A percentile compares a stretch with the other conserved stretches of the same genome.
Conservation (phyloP, 2,113 vertebrate species). For the human (Homo sapiens) region DNA sequence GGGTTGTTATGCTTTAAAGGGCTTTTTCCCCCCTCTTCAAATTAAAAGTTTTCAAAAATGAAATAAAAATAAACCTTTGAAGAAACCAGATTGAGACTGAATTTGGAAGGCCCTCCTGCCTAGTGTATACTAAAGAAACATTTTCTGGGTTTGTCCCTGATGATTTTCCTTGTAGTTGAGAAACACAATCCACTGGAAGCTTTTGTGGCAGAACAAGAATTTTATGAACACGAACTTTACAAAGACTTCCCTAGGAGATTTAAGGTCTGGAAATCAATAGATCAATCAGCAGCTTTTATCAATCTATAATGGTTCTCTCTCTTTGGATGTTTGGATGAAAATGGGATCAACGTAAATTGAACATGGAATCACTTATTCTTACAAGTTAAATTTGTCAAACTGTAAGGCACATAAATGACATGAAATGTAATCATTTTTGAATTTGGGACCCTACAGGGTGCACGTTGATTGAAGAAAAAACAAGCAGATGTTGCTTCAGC, state of each 20-base stretch:
- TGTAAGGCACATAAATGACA: slow-evolving; percentile 84
- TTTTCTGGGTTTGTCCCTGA: slow-evolving; percentile 77
- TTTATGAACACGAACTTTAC: slow-evolving; percentile 80
- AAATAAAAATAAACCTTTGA: slow-evolving; percentile 76
- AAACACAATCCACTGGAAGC: slow-evolving; percentile 72
- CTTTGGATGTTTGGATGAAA: slow-evolving; percentile 83
- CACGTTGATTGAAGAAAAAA: slow-evolving; percentile 86
- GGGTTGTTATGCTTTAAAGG: slow-evolving; percentile 62
- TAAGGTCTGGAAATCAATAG: slow-evolving; percentile 82
- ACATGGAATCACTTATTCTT: slow-evolving; percentile 85
- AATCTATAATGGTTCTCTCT: slow-evolving; percentile 82
- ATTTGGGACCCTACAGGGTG: slow-evolving; percentile 84
- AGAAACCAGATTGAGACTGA: slow-evolving; percentile 76
- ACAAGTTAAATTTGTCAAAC: slow-evolving; percentile 85
- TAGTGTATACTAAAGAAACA: slow-evolving; percentile 75
- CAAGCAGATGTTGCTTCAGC: slow-evolving; percentile 86
- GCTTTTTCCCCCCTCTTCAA: slow-evolving; percentile 77
- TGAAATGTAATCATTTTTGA: slow-evolving; percentile 87
- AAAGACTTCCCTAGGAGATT: slow-evolving; percentile 79
- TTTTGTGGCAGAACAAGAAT: slow-evolving; percentile 79
- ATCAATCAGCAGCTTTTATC: slow-evolving; percentile 85
- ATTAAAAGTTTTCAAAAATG: slow-evolving; percentile 80
- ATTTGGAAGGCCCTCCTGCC: slow-evolving; percentile 76
- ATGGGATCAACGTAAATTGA: slow-evolving; percentile 83
- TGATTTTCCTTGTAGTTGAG: slow-evolving; percentile 77